A percentile compares a stretch with the other conserved stretches of the same genome.
These are phyloP conservation scores for Cariama cristata DNA, from an alignment of 2,113 vertebrate genomes.

Conservation along the genomic window DNA sequence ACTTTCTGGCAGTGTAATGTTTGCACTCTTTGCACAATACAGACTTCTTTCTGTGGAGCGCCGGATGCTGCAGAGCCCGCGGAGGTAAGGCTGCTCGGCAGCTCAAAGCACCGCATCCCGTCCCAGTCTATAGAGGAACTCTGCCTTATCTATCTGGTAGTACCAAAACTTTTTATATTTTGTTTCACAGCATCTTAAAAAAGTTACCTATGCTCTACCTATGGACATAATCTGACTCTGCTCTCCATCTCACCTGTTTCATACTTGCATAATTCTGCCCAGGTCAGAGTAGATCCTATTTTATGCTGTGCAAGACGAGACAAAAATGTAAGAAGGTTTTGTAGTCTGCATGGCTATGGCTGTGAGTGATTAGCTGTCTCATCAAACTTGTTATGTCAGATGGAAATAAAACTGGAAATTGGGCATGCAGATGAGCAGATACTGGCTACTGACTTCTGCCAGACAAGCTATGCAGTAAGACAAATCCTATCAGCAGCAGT, in stretches of 20 bases:
- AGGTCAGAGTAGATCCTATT: not conserved
- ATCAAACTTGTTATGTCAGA: not conserved
- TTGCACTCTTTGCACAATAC: not conserved
- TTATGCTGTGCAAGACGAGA: not conserved
- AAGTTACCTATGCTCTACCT: not conserved
- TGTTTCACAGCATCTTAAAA: not conserved
- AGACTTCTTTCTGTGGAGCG: not conserved
- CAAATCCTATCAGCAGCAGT: not conserved
- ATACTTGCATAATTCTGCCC: accelerated
- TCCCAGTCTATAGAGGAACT: not conserved
- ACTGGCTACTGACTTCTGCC: not conserved
- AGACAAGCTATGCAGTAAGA: not conserved
- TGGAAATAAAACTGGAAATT: not conserved
- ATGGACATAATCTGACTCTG: not conserved
- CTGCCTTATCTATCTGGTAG: not conserved
- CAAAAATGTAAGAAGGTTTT: not conserved
- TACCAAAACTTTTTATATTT: not conserved
- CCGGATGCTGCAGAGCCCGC: not conserved
- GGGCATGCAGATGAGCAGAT: not conserved
- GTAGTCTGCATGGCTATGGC: not conserved
- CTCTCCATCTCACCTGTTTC: not conserved
- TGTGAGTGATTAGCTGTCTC: not conserved
- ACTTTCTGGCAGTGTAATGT: not conserved
- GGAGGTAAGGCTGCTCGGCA: not conserved
- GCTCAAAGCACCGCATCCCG: not conserved